A percentile compares a stretch with the other conserved stretches of the same genome.
phyloP scores from a whole-genome alignment of 2,888 invertebrate genomes.

The Apamea crenata region DNA sequence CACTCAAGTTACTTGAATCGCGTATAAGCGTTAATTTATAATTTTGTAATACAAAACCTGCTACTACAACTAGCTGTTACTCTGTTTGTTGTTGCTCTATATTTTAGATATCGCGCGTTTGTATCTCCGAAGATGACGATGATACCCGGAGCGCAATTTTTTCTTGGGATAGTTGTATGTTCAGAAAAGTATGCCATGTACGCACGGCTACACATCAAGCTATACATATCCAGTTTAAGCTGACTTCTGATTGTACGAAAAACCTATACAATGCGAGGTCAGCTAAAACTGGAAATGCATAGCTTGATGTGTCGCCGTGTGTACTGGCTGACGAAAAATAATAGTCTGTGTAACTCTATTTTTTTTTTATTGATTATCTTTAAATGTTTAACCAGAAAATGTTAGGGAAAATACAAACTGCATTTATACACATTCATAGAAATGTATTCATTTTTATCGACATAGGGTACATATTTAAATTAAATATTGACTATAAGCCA shows the following conservation, averaged over 20 bases:
- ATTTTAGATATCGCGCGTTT: neutral
- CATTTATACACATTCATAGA: constrained; percentile 77
- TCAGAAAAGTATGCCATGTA: neutral
- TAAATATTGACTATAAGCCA: constrained; percentile 65
- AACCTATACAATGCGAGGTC: too few relatives aligned
- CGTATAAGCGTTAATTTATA: too few relatives aligned
- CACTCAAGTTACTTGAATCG: too few relatives aligned
- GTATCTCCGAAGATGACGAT: neutral
- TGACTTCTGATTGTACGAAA: too few relatives aligned
- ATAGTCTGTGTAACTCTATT: constrained; percentile 11
- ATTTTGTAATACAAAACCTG: too few relatives aligned
- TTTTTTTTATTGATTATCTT: constrained; percentile 25
- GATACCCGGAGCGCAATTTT: neutral
- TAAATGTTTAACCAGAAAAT: constrained; percentile 14
- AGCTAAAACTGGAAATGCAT: too few relatives aligned
- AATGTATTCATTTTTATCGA: constrained; percentile 82
- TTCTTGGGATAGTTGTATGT: neutral
- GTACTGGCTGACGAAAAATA: constrained; percentile 8
- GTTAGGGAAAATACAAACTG: constrained; percentile 48
- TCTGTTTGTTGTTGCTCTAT: too few relatives aligned
- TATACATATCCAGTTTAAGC: too few relatives aligned
- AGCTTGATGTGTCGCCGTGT: too few relatives aligned
- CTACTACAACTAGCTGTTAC: too few relatives aligned
- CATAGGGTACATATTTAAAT: constrained; percentile 82
- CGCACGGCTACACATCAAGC: too few relatives aligned